phyloP scores from a whole-genome alignment of 2,888 invertebrate genomes.

The Lissonota sp. region DNA sequence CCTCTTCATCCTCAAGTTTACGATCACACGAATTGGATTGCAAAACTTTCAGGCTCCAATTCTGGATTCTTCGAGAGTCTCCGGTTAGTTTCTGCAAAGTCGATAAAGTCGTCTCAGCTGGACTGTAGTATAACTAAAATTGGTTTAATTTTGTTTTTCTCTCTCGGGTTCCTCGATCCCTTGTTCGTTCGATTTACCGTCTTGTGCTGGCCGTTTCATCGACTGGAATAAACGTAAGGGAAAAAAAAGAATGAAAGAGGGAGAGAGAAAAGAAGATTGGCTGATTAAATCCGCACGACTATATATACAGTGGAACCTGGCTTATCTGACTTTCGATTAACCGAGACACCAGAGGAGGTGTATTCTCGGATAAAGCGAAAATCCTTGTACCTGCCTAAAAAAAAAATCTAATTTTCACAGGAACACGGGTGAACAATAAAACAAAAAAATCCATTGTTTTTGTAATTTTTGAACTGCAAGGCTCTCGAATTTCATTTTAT shows the following conservation, averaged over 20 bases:
- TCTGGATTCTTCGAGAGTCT: constrained; percentile 10
- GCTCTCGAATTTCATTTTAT: too few relatives aligned
- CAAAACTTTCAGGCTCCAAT: constrained; percentile 5
- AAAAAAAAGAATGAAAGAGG: not conserved
- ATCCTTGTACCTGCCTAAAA: too few relatives aligned
- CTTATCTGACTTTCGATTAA: too few relatives aligned
- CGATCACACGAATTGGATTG: constrained; percentile 29
- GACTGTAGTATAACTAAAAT: constrained; percentile 15
- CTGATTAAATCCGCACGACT: constrained; percentile 48
- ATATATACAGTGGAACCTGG: constrained; percentile 8
- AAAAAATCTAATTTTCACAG: too few relatives aligned
- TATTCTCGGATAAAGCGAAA: too few relatives aligned
- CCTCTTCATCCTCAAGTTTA: not conserved
- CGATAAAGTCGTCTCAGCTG: constrained; percentile 29
- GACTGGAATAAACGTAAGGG: constrained; percentile 28
- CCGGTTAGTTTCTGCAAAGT: constrained; percentile 10
- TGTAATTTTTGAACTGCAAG: too few relatives aligned
- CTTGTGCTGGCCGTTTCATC: constrained; percentile 23
- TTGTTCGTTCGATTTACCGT: constrained; percentile 33
- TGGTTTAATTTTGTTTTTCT: constrained; percentile 36
- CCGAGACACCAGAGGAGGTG: too few relatives aligned
- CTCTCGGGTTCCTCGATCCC: not conserved
- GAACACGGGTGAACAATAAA: too few relatives aligned
- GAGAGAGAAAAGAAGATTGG: constrained; percentile 14
- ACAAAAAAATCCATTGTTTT: too few relatives aligned